Evolutionary conservation across 2,888 invertebrate genomes (phyloP).

Genomic region (Coenonympha arcania): DNA sequence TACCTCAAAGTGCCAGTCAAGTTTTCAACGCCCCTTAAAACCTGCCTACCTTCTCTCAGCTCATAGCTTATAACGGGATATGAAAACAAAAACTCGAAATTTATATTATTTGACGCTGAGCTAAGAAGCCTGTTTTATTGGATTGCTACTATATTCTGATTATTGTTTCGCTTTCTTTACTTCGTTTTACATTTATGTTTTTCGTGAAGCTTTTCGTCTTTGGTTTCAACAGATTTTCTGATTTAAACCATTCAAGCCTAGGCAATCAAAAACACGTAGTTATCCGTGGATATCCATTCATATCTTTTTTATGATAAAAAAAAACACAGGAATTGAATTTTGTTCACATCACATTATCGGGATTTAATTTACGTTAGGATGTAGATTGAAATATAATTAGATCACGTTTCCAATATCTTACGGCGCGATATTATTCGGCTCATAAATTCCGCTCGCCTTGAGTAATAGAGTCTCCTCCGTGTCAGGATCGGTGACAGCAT

Average conservation of each 20-base stretch:
- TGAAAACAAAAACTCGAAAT: slow-evolving; percentile 7
- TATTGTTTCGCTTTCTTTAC: slow-evolving; percentile 2
- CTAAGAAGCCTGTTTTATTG: slow-evolving; percentile 10
- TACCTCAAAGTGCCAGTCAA: too few species aligned
- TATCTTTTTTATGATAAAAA: not conserved
- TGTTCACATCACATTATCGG: slow-evolving; percentile 10
- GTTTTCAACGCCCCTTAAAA: too few species aligned
- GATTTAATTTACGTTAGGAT: slow-evolving; percentile 11
- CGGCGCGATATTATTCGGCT: slow-evolving; percentile 56
- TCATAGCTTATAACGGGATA: slow-evolving; percentile 13
- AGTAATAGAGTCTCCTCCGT: slow-evolving; percentile 58
- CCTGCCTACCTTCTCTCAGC: too few species aligned
- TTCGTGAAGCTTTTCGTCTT: not conserved
- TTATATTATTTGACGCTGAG: slow-evolving; percentile 7
- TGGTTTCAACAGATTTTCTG: too few species aligned
- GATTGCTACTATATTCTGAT: slow-evolving; percentile 4
- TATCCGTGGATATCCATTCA: too few species aligned
- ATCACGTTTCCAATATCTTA: slow-evolving; percentile 68
- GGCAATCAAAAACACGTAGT: too few species aligned
- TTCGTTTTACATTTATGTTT: not conserved
- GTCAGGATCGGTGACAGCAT: slow-evolving; percentile 58
- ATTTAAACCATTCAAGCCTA: too few species aligned
- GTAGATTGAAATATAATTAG: slow-evolving; percentile 37
- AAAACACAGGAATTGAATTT: not conserved
- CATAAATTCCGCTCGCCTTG: slow-evolving; percentile 60